phyloP scores from a whole-genome alignment of 2,888 invertebrate genomes.

The Acheta domesticus region DNA sequence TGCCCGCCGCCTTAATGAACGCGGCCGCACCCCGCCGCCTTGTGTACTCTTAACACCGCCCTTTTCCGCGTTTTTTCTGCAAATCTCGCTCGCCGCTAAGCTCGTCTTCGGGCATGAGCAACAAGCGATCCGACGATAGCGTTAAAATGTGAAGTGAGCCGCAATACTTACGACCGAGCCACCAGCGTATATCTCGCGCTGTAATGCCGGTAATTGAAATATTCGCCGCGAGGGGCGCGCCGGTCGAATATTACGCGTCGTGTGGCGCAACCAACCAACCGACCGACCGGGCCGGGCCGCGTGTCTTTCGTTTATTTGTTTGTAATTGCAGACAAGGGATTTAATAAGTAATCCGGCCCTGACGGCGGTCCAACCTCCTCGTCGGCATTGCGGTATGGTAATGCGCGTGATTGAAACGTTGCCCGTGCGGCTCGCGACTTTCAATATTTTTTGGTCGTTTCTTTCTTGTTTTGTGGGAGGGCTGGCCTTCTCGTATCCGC shows the following conservation, averaged over 20 bases:
- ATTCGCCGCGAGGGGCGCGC: background rate
- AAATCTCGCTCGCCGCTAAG: too few relatives aligned
- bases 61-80: too few relatives aligned
- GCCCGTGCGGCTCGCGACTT: background rate
- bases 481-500: conserved; percentile 6
- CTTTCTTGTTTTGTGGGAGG: background rate
- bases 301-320: conserved; percentile 12
- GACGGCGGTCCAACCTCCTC: background rate
- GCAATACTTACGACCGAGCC: background rate
- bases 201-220: background rate
- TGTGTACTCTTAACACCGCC: too few relatives aligned
- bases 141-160: background rate
- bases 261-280: background rate
- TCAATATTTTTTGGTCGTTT: background rate
- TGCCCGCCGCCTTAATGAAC: too few relatives aligned
- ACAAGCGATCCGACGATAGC: background rate
- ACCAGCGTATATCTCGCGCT: background rate
- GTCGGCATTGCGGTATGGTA: background rate
- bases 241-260: background rate
- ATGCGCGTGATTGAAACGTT: conserved; percentile 18
- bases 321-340: conserved; percentile 3
- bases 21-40: too few relatives aligned
- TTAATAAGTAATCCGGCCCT: background rate
- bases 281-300: background rate
- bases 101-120: too few relatives aligned